phyloP scores from a whole-genome alignment of 2,888 invertebrate species.

The Alitta virens region DNA sequence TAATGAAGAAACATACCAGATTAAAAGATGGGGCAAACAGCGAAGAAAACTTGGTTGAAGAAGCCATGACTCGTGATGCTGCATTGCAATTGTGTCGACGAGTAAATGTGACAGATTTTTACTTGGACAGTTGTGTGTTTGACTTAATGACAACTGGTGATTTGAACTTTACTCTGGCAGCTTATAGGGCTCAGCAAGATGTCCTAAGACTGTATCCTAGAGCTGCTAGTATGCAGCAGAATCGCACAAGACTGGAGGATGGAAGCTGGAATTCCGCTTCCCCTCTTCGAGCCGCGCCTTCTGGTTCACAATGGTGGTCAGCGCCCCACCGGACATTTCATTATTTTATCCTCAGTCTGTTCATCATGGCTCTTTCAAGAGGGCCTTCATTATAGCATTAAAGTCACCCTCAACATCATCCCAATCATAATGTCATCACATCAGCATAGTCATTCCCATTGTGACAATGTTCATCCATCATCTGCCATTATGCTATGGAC shows the following conservation, averaged over 20 bases:
- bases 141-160: constrained; percentile 63
- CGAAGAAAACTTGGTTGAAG: constrained; percentile 12
- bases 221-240: constrained; percentile 41
- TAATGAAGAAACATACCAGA: constrained; percentile 29
- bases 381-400: too few relatives aligned
- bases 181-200: constrained; percentile 57
- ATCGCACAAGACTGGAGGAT: constrained; percentile 35
- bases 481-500: too few relatives aligned
- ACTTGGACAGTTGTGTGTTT: constrained; percentile 64
- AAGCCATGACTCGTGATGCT: constrained; percentile 17
- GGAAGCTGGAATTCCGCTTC: background rate
- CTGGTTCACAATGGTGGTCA: too few relatives aligned
- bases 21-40: constrained; percentile 20
- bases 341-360: too few relatives aligned
- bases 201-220: constrained; percentile 58
- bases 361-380: too few relatives aligned
- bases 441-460: too few relatives aligned
- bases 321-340: too few relatives aligned
- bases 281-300: too few relatives aligned
- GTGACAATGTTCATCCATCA: too few relatives aligned
- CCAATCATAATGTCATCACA: too few relatives aligned
- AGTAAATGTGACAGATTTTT: constrained; percentile 59
- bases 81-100: constrained; percentile 49
- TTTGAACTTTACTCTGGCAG: constrained; percentile 57
- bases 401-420: too few relatives aligned